Conservation (phyloP, 2,888 invertebrate species). For the Apotomis turbidana region DNA sequence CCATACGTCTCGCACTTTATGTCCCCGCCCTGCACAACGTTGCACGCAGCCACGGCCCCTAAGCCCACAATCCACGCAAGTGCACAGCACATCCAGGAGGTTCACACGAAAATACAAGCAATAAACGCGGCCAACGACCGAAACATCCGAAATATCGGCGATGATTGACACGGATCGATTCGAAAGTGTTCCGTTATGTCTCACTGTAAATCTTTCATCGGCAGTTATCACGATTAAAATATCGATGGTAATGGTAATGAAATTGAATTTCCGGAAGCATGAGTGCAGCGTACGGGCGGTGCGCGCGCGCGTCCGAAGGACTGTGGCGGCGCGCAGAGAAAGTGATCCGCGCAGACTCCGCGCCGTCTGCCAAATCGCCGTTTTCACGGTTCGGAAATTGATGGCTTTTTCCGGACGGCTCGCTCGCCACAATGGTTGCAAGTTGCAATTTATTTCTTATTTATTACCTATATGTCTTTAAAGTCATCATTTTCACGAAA, state of each 20-base stretch:
- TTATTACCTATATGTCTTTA: slow-evolving; percentile 40
- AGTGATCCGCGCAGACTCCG: slow-evolving; percentile 80
- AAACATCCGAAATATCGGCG: slow-evolving; percentile 55
- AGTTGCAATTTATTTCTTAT: slow-evolving; percentile 46
- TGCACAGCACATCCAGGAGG: slow-evolving; percentile 37
- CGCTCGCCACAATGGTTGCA: slow-evolving; percentile 59
- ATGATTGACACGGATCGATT: slow-evolving; percentile 53
- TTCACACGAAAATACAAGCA: slow-evolving; percentile 54
- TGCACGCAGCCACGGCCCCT: slow-evolving; percentile 57
- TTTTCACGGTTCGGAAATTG: slow-evolving; percentile 77
- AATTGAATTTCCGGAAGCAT: slow-evolving; percentile 61
- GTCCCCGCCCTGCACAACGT: slow-evolving; percentile 64
- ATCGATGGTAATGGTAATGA: slow-evolving; percentile 42
- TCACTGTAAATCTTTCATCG: slow-evolving; percentile 53
- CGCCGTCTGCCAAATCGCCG: slow-evolving; percentile 79
- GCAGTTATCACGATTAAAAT: slow-evolving; percentile 37
- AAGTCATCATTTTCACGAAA: slow-evolving; percentile 33
- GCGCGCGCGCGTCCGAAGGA: slow-evolving; percentile 53
- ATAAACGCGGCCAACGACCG: slow-evolving; percentile 60
- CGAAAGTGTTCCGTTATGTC: slow-evolving; percentile 46
- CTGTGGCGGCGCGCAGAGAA: slow-evolving; percentile 70
- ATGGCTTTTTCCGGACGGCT: slow-evolving; percentile 74
- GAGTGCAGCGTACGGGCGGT: slow-evolving; percentile 66
- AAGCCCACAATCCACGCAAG: slow-evolving; percentile 39
- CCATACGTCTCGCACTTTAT: slow-evolving; percentile 72